Evolutionary conservation across 2,888 invertebrate species (phyloP), one percentile per base, ranked within the genome.

Genomic region (Hetaerina titia): DNA sequence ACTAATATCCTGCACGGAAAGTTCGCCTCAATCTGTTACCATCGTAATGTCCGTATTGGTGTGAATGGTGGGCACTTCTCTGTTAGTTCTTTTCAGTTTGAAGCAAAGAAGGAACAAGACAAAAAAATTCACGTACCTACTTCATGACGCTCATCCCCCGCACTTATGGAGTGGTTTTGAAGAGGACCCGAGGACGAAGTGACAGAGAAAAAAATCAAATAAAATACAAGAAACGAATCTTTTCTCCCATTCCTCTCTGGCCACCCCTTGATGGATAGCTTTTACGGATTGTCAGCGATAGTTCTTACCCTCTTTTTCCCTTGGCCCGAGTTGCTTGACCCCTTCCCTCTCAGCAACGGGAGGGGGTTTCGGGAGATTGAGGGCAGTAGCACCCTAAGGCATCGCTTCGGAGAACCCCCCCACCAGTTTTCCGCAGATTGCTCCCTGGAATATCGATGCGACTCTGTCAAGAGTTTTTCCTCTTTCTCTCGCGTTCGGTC

Each of bases 311-410:
- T 31, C 13, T 81, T 15, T 81, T 31, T 81, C 81, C 0, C 13
- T 81, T 81, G 81, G 81, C 81, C 81, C 81, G 13, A 81, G 81
- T 81, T 81, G 25, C 31, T 81, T 81, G 81, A 31, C 81, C 81
- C 81, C 22, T 22, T 81, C 17, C 22, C 8, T 69, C 69, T n/a
- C 7, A 22, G 22, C 19, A 22, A 22, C 7, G 25, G 25, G 31
- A 31, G 81, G 81, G 81, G 19, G 19, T 8, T 81, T 81, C 11
- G 13, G 81, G 25, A 15, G 25, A 31, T 81, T 81, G 25, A 81
- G 81, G 25, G 11, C 81, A 31, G 31, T 6, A 22, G 69, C 19
- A 69, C 19, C 25, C 13, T 13, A 31, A 13, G 81, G 81, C 31
- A 81, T 81, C 31, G 22, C 81, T 15, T 25, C 25, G 17, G 31